Percentiles rank a stretch among this genome's conserved stretches.
Conservation (phyloP, 2,888 invertebrate genomes). For the Gisinianus flammeolus region DNA sequence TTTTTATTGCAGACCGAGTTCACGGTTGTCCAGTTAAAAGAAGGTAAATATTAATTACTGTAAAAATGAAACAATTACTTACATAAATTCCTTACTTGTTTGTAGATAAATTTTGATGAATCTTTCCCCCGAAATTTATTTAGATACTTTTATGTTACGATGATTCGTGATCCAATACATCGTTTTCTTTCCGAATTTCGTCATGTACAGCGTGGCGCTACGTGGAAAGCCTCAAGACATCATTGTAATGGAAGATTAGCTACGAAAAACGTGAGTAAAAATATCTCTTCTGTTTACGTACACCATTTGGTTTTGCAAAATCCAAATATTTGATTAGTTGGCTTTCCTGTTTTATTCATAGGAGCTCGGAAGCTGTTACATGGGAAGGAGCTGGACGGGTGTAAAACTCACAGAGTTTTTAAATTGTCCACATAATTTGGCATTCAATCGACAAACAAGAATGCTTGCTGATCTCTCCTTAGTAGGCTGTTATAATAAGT, state of each 20-base stretch:
- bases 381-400: conserved; percentile 82
- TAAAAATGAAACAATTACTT: too few species aligned
- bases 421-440: conserved; percentile 89
- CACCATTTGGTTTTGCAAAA: too few species aligned
- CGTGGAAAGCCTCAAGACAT: conserved; percentile 73
- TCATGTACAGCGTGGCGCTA: conserved; percentile 92
- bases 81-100: neutral
- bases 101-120: neutral
- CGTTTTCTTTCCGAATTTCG: conserved; percentile 95
- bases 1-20: too few species aligned
- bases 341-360: conserved; percentile 34
- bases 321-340: too few species aligned
- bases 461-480: conserved; percentile 96
- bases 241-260: conserved; percentile 74
- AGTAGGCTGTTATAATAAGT: conserved; percentile 88
- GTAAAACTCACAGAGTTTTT: conserved; percentile 91
- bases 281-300: too few species aligned
- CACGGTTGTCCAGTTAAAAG: conserved; percentile 81
- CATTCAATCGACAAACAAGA: conserved; percentile 93
- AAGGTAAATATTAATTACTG: conserved; percentile 61
- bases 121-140: neutral
- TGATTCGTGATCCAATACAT: conserved; percentile 90
- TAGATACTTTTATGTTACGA: conserved; percentile 95
- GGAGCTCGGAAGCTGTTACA: conserved; percentile 83
- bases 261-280: conserved; percentile 65